A percentile compares a stretch with the other conserved stretches of the same genome.
phyloP scores from a whole-genome alignment of 2,113 vertebrate genomes.

The Ceuthmochares aereus region DNA sequence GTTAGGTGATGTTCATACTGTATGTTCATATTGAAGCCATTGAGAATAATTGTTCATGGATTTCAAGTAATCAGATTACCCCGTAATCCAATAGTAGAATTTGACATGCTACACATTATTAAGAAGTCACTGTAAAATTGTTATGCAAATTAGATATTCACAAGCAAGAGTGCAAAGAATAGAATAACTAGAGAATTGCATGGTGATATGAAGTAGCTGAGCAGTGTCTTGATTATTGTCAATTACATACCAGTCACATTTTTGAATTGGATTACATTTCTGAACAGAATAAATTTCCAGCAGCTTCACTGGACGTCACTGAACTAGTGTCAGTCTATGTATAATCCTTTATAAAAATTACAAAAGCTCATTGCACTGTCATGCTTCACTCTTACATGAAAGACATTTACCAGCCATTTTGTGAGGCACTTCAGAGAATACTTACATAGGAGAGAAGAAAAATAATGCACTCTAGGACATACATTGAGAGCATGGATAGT shows the following conservation, averaged over 20 bases:
- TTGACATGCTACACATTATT: not conserved
- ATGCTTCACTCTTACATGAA: not conserved
- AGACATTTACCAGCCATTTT: not conserved
- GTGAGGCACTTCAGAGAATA: not conserved
- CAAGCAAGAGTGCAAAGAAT: not conserved
- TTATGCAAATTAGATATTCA: conserved; percentile 26
- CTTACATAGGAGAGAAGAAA: not conserved
- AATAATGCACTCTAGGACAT: not conserved
- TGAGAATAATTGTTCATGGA: not conserved
- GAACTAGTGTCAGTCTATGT: not conserved
- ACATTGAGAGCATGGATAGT: not conserved
- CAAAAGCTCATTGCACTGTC: not conserved
- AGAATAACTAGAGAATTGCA: not conserved
- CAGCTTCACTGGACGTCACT: not conserved
- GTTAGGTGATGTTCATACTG: not conserved
- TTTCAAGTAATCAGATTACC: conserved; percentile 40
- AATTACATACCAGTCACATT: not conserved
- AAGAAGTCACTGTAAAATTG: conserved; percentile 13
- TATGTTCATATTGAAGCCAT: not conserved
- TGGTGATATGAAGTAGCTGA: not conserved
- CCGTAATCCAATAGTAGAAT: not conserved
- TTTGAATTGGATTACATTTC: not conserved
- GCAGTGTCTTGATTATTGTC: not conserved
- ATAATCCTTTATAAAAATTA: not conserved
- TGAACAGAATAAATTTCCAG: not conserved